phyloP scores from a whole-genome alignment of 2,797 vertebrate genomes.

The Pipistrellus pipistrellus region DNA sequence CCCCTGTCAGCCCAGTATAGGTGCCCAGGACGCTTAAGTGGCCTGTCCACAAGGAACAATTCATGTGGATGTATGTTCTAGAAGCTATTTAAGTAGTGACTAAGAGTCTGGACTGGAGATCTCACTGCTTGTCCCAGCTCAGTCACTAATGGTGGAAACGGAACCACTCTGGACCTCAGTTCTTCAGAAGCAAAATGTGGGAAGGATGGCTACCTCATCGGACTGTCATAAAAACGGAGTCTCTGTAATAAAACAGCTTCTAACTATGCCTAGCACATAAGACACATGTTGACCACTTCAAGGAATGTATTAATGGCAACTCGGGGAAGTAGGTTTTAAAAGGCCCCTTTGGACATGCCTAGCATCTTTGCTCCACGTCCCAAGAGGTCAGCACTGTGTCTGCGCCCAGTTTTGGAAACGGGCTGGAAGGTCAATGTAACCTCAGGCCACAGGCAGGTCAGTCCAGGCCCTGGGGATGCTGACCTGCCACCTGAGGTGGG shows the following conservation, averaged over 20 bases:
- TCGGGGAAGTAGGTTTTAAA: background rate
- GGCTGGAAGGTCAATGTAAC: background rate
- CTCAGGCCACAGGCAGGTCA: background rate
- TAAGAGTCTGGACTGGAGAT: background rate
- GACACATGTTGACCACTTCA: background rate
- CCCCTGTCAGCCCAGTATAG: background rate
- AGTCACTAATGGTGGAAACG: too few species aligned
- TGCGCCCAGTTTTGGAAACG: background rate
- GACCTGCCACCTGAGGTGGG: too few species aligned
- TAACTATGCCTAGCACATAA: background rate
- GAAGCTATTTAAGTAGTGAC: background rate
- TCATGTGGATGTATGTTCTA: background rate
- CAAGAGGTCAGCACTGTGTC: background rate
- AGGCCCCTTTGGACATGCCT: background rate
- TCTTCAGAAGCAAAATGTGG: background rate
- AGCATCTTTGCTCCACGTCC: background rate
- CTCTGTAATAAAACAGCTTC: background rate
- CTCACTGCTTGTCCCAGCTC: fast-evolving
- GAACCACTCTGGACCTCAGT: background rate
- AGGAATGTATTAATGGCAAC: background rate
- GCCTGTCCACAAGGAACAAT: background rate
- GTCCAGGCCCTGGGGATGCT: background rate
- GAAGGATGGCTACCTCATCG: background rate
- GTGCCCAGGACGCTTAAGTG: fast-evolving
- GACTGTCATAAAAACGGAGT: background rate